These are phyloP conservation scores for Eretmocerus hayati DNA, from an alignment of 2,888 invertebrate genomes.

Conservation along the genomic window DNA sequence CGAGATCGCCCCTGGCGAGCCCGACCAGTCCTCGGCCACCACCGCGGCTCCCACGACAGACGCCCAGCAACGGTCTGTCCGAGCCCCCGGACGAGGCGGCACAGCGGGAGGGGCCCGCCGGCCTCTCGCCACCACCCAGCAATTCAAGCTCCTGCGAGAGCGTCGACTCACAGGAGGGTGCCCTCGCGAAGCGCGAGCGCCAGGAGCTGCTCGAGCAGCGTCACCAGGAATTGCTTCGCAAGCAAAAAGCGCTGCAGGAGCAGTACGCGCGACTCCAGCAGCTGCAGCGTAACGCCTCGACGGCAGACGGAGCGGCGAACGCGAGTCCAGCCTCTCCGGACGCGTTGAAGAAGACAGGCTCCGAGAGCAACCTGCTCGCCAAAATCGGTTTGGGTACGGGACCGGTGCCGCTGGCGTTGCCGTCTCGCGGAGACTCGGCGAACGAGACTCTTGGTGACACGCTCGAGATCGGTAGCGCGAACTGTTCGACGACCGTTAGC, in stretches of 20 bases:
- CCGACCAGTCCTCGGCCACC: conserved; percentile 69
- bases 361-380: conserved; percentile 77
- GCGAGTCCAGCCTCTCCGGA: conserved; percentile 57
- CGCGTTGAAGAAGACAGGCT: conserved; percentile 75
- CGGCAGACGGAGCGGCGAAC: conserved; percentile 55
- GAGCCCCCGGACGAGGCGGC: background rate
- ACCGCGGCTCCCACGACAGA: conserved; percentile 52
- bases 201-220: conserved; percentile 77
- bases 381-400: conserved; percentile 70
- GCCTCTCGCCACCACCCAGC: conserved; percentile 45
- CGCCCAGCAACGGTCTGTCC: no score
- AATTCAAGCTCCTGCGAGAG: conserved; percentile 72
- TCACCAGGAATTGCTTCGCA: conserved; percentile 80
- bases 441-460: background rate
- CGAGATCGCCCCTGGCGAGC: conserved; percentile 79
- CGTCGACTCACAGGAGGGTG: conserved; percentile 66
- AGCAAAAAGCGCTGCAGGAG: conserved; percentile 83
- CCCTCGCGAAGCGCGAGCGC: conserved; percentile 52
- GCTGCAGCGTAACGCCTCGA: conserved; percentile 72
- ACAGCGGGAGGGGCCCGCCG: conserved; percentile 12
- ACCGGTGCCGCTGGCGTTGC: conserved; percentile 47
- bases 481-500: conserved; percentile 52
- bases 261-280: conserved; percentile 86
- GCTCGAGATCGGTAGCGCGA: conserved; percentile 3
- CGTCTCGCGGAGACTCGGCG: background rate